Conservation (phyloP, 2,888 invertebrate genomes). For the Dicycla oo region DNA sequence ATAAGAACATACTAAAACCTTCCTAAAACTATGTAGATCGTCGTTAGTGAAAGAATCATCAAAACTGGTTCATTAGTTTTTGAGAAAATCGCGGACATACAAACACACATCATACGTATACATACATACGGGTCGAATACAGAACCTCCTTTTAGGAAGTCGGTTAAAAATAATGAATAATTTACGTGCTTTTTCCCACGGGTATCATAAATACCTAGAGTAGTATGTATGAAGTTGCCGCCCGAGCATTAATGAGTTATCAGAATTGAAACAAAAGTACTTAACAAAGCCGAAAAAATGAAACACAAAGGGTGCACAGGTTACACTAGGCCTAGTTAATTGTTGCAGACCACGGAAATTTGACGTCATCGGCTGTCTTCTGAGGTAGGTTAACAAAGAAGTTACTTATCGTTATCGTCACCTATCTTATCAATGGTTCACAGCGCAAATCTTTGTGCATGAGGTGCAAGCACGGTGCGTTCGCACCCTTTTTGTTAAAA, state of each 20-base stretch:
- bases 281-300: slow-evolving; percentile 20
- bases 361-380: slow-evolving; percentile 61
- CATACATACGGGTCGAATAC: too few species aligned
- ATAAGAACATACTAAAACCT: too few species aligned
- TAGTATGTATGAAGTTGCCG: slow-evolving; percentile 19
- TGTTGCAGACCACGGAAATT: slow-evolving; percentile 37
- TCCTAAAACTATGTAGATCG: too few species aligned
- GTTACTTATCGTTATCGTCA: slow-evolving; percentile 63
- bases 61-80: too few species aligned
- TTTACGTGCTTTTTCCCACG: slow-evolving; percentile 34
- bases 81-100: too few species aligned
- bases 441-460: slow-evolving; percentile 72
- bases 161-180: background rate
- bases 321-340: slow-evolving; percentile 28
- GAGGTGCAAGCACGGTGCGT: slow-evolving; percentile 73
- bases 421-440: slow-evolving; percentile 72
- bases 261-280: slow-evolving; percentile 46
- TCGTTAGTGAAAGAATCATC: too few species aligned
- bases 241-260: slow-evolving; percentile 52
- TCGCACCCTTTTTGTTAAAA: slow-evolving; percentile 78
- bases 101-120: too few species aligned
- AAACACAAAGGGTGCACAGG: slow-evolving; percentile 20
- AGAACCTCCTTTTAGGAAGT: too few species aligned
- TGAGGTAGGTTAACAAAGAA: slow-evolving; percentile 58
- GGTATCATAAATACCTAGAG: slow-evolving; percentile 1